phyloP scores from a whole-genome alignment of 2,797 vertebrate genomes.

The Megaceryle alcyon region DNA sequence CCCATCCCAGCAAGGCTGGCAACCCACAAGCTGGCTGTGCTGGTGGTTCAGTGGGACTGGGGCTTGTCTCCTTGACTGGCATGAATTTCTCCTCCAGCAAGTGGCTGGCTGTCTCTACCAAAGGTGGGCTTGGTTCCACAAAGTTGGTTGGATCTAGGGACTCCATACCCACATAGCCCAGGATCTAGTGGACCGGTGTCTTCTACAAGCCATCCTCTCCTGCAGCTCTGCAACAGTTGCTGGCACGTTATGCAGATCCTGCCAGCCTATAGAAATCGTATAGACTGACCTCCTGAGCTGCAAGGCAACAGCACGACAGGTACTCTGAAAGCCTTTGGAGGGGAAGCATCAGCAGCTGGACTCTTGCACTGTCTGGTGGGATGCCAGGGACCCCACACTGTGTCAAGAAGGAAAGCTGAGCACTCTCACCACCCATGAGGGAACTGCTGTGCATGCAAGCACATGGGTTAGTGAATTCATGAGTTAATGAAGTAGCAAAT shows the following conservation, averaged over 20 bases:
- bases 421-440: accelerated
- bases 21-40: accelerated
- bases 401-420: not conserved
- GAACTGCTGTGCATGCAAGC: accelerated
- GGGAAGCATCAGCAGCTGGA: accelerated
- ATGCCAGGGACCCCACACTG: accelerated
- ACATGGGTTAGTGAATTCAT: accelerated
- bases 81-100: not conserved
- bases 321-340: not conserved
- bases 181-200: accelerated
- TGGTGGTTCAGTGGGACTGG: not conserved
- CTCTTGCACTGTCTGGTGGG: not conserved
- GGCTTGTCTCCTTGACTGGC: not conserved
- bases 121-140: accelerated
- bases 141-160: not conserved
- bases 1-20: not conserved
- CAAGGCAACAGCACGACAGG: not conserved
- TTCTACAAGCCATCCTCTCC: not conserved
- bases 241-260: not conserved
- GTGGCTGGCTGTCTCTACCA: accelerated
- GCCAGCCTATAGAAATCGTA: not conserved
- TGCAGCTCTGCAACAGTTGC: not conserved
- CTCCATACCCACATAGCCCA: accelerated
- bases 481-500: not conserved
- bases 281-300: not conserved